These are phyloP conservation scores for Anthophora plumipes DNA, from an alignment of 2,888 invertebrate genomes.

Conservation along the genomic window DNA sequence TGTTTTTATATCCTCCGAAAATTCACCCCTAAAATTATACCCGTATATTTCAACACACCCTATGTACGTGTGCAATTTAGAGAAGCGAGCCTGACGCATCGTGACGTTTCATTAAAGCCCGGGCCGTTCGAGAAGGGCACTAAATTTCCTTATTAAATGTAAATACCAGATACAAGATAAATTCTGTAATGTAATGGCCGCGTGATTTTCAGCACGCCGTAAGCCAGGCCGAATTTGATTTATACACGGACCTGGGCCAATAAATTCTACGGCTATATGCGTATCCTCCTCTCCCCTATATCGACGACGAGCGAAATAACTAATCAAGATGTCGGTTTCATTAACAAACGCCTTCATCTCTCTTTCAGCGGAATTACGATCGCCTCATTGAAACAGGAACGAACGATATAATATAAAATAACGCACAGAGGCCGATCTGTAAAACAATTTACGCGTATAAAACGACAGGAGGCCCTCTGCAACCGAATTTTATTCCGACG, in stretches of 20 bases:
- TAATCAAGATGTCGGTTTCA: slow-evolving; percentile 71
- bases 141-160: slow-evolving; percentile 60
- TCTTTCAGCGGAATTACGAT: slow-evolving; percentile 43
- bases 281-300: slow-evolving; percentile 34
- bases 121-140: slow-evolving; percentile 23
- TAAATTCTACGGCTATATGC: slow-evolving; percentile 56
- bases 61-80: slow-evolving; percentile 24
- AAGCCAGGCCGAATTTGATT: slow-evolving; percentile 59
- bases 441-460: slow-evolving; percentile 64
- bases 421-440: slow-evolving; percentile 48
- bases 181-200: slow-evolving; percentile 39
- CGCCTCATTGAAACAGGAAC: slow-evolving; percentile 42
- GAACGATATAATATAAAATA: slow-evolving; percentile 11
- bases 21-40: too few relatives aligned
- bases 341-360: slow-evolving; percentile 63
- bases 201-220: slow-evolving; percentile 46
- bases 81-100: slow-evolving; percentile 9
- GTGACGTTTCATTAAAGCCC: slow-evolving; percentile 39
- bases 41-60: too few relatives aligned
- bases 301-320: slow-evolving; percentile 64
- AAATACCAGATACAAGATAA: slow-evolving; percentile 49
- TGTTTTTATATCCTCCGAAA: too few relatives aligned
- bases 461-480: slow-evolving; percentile 15
- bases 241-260: slow-evolving; percentile 51
- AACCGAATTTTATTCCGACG: slow-evolving; percentile 43